Base-by-base conservation (phyloP, 2,113 vertebrate genomes). In the Deroptyus accipitrinus region DNA sequence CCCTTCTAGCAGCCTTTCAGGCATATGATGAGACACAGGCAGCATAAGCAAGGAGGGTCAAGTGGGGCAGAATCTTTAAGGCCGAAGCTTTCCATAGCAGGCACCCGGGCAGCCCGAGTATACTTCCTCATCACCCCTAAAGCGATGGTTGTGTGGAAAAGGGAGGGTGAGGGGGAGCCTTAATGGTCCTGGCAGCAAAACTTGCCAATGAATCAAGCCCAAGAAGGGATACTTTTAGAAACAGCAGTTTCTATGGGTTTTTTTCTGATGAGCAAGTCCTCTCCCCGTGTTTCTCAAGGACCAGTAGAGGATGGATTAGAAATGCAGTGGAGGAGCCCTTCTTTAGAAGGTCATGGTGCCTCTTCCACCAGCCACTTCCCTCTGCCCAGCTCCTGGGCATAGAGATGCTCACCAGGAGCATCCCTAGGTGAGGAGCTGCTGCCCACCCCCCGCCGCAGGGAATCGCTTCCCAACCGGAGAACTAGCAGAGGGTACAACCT, bases 101-200 rank as follows among this genome's bases (percentile, higher is more conserved):
- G 39, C 27, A 33, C 13, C 25, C 0, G 0, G 28, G 28, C 42
- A 88, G 39, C 9, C 44, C 0, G 0, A 33, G 11, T 3, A 1
- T 2, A 30, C 48, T 54, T 48, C 44, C 59, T 16, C 22, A 49
- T 52, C 28, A 1, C 9, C 69, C 13, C 48, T 16, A 28, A 57
- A 75, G 48, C 1, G 13, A 46, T 12, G 24, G 30, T 9, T 57
- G 39, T 4, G 28, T 37, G 66, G 41, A 28, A 46, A 49, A 44
- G n/a, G 18, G 13, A 11, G 44, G 30, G 2, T 1, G 3, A 37
- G 23, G 55, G 41, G 64, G 7, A 75, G 15, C 61, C 48, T 14
- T n/a, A 25, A 7, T 0, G 13, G 42, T 64, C 35, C 92, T 6
- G 16, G 17, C 41, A 86, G 54, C 61, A 46, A 80, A 92, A 88